phyloP scores from a whole-genome alignment of 2,113 vertebrate species.

The Baryphthengus martii region DNA sequence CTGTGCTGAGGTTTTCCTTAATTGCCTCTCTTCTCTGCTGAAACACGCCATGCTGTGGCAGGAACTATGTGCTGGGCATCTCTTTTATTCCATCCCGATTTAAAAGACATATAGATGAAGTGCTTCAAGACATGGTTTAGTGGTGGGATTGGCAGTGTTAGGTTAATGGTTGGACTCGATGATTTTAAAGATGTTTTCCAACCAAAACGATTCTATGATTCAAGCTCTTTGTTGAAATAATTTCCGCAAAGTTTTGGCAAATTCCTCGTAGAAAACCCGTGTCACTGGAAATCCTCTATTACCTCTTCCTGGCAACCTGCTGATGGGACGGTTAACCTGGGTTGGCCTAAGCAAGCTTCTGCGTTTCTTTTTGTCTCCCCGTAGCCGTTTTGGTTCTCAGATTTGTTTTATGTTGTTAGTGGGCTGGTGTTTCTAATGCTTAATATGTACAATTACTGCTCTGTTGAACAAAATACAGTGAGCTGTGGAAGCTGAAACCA shows the following conservation, averaged over 20 bases:
- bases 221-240: background rate
- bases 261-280: background rate
- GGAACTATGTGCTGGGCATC: background rate
- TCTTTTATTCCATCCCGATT: background rate
- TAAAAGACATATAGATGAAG: background rate
- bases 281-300: background rate
- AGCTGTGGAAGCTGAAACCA: slow-evolving; percentile 12
- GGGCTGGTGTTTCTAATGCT: background rate
- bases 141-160: too few relatives aligned
- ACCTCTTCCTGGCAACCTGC: background rate
- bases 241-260: background rate
- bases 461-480: background rate
- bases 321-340: background rate
- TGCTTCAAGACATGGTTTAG: too few relatives aligned
- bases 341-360: background rate
- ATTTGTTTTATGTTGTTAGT: background rate
- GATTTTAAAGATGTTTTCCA: too few relatives aligned
- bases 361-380: background rate
- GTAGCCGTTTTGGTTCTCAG: background rate
- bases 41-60: background rate
- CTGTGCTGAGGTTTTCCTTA: background rate
- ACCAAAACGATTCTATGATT: too few relatives aligned
- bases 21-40: background rate
- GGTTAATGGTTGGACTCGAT: too few relatives aligned
- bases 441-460: background rate